phyloP scores from a whole-genome alignment of 2,888 invertebrate species.

The Sycophila texana region DNA sequence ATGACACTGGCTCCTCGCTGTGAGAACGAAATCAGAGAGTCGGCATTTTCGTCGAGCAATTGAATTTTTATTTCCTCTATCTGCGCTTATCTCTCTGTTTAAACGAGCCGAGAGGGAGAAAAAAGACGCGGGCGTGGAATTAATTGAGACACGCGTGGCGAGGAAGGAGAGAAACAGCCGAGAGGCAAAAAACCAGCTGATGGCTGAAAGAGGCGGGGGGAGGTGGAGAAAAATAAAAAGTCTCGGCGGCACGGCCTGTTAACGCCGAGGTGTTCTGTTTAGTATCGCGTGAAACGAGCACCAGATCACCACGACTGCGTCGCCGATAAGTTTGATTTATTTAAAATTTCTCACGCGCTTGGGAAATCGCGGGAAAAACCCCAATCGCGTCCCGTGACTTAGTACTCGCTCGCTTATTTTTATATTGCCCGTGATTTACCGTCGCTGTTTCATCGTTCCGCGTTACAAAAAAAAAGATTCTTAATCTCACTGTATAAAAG shows the following conservation, averaged over 20 bases:
- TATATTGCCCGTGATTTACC: slow-evolving; percentile 37
- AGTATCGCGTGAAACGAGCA: slow-evolving; percentile 58
- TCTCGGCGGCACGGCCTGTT: background rate
- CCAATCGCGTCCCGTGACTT: slow-evolving; percentile 59
- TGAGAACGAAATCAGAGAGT: background rate
- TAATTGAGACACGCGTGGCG: slow-evolving; percentile 10
- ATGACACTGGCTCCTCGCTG: no score
- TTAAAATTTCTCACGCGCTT: slow-evolving; percentile 68
- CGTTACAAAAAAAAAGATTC: background rate
- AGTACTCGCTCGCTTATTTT: slow-evolving; percentile 23
- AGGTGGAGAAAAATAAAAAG: slow-evolving; percentile 61
- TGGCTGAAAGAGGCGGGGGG: slow-evolving; percentile 62
- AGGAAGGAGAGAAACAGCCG: background rate
- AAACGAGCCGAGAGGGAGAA: background rate
- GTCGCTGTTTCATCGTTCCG: background rate
- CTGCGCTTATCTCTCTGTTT: slow-evolving; percentile 7
- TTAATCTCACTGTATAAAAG: no score
- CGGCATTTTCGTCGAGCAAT: background rate
- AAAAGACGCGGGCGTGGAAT: slow-evolving; percentile 20
- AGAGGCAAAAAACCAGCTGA: slow-evolving; percentile 44
- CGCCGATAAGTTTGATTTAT: slow-evolving; percentile 74
- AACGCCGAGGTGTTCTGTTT: slow-evolving; percentile 61
- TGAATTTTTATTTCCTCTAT: background rate
- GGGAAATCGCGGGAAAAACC: slow-evolving; percentile 52
- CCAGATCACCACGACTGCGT: slow-evolving; percentile 67